phyloP scores from a whole-genome alignment of 2,113 vertebrate species.

The Equus quagga region DNA sequence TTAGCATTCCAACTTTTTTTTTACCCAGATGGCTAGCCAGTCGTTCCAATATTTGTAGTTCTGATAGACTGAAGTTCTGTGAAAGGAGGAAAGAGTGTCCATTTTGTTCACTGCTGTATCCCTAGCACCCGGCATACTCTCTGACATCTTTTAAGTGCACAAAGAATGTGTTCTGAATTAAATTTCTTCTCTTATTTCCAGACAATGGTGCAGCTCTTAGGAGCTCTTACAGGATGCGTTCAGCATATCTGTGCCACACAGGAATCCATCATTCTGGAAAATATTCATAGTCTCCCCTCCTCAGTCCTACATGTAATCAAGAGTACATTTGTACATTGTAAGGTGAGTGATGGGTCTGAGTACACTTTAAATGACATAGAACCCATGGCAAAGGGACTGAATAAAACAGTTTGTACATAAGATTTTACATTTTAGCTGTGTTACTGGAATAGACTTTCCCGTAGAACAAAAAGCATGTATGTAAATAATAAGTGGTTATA shows the following conservation, averaged over 20 bases:
- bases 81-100: not conserved
- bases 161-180: not conserved
- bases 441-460: constrained; percentile 14
- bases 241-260: constrained; percentile 88
- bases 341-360: constrained; percentile 86
- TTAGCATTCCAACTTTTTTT: not conserved
- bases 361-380: not conserved
- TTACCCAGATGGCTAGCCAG: not conserved
- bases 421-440: not conserved
- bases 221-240: constrained; percentile 90
- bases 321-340: constrained; percentile 95
- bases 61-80: not conserved
- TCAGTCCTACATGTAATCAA: constrained; percentile 92
- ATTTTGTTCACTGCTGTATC: not conserved
- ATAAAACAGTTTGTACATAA: not conserved
- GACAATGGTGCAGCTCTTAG: constrained; percentile 92
- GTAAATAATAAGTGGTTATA: not conserved
- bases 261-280: constrained; percentile 84
- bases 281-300: constrained; percentile 91
- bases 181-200: constrained; percentile 74
- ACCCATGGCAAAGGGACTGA: not conserved
- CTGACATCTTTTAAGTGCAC: not conserved
- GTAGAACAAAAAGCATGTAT: not conserved
- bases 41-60: not conserved
- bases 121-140: not conserved